Evolutionary conservation across 2,888 invertebrate species (phyloP), one percentile per base, ranked within the genome.

Genomic region (Ophion ventricosus): DNA sequence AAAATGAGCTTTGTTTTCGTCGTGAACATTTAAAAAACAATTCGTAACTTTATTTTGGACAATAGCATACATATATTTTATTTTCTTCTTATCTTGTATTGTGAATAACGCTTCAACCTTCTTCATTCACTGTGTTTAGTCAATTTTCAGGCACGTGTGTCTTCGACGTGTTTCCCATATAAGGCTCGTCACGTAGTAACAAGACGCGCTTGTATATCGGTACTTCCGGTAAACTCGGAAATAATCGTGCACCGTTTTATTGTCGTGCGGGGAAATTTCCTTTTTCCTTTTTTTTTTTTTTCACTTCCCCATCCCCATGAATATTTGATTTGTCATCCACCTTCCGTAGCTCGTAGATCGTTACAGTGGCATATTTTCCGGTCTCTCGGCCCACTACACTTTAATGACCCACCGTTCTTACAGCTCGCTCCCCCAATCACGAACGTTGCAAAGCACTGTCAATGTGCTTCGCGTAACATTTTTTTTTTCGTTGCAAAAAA

Each of bases 201-300:
- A 74, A 49, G 74, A 57, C 72, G 76, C 56, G 61, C 80, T 83
- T 77, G n/a, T n/a, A n/a, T n/a, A 80, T 80, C 67, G 80, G n/a
- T n/a, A 80, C 80, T 78, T 81, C 80, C 84, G 84, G 77, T 49
- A 35, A 61, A 70, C 77, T 77, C 20, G 75, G 26, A 67, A 59
- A 80, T 66, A 70, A 73, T 57, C 43, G 57, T 40, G 35, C 26
- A 23, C 40, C 2, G 14, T 23, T 40, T 40, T 23, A 64, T 75
- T 63, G 67, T 66, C 57, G 25, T 67, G 11, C 35, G 43, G 56
- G 25, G 25, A 40, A 25, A 66, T 67, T 25, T 67, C 26, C n/a
- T n/a, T n/a, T n/a, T n/a, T n/a, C n/a, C n/a, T n/a, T n/a, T n/a
- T n/a, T n/a, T n/a, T n/a, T n/a, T n/a, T 35, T 69, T 61, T 77